Percentiles rank a stretch among this genome's conserved stretches.
phyloP scores from a whole-genome alignment of 2,797 vertebrate species.

The Naso thynnoides region DNA sequence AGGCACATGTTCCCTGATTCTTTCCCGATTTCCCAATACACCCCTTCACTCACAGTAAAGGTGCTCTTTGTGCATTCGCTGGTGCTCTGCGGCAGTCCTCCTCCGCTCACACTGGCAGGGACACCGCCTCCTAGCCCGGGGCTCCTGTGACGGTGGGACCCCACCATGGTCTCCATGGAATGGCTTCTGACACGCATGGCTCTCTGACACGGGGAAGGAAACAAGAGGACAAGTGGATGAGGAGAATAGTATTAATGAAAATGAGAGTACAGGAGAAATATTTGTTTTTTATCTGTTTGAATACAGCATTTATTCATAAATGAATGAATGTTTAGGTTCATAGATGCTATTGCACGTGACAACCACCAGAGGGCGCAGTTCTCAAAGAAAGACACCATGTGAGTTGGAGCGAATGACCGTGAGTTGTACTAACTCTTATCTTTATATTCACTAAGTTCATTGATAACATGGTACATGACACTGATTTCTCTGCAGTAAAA shows the following conservation, averaged over 20 bases:
- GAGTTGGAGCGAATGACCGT: background rate
- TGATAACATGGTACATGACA: background rate
- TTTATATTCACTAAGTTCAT: background rate
- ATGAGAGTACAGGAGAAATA: background rate
- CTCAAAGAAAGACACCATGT: slow-evolving; percentile 15
- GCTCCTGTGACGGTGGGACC: slow-evolving; percentile 91
- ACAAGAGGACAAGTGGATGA: no score
- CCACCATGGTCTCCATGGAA: slow-evolving; percentile 98
- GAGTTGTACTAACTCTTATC: background rate
- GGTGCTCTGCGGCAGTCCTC: slow-evolving; percentile 91
- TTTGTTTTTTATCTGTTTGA: background rate
- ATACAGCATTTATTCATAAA: background rate
- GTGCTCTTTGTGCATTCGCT: slow-evolving; percentile 94
- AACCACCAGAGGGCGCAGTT: slow-evolving; percentile 58
- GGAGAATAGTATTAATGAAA: background rate
- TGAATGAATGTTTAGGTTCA: background rate
- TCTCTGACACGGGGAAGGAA: slow-evolving; percentile 86
- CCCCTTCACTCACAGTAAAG: slow-evolving; percentile 90
- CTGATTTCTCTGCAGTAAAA: background rate
- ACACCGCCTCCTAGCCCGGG: slow-evolving; percentile 84
- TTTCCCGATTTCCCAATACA: no score
- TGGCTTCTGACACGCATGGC: slow-evolving; percentile 97
- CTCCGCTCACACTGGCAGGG: slow-evolving; percentile 94
- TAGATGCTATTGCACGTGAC: background rate
- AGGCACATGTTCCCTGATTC: background rate